Conservation (phyloP, 2,797 vertebrate species). For the Glossophaga mutica region DNA sequence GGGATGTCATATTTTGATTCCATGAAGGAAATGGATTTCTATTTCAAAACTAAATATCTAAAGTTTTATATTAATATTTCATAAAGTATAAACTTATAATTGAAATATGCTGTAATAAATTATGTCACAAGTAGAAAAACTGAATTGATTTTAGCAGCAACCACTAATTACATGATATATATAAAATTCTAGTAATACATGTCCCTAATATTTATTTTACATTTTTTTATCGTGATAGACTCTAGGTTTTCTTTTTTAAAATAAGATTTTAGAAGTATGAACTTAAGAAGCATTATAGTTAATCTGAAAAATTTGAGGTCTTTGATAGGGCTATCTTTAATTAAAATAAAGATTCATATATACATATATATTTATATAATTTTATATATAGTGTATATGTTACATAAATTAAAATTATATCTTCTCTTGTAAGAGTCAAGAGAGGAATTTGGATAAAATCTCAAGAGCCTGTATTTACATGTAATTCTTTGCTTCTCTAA, state of each 20-base stretch:
- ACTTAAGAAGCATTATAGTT: neutral
- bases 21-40: conserved; percentile 1
- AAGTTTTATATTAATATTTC: conserved; percentile 25
- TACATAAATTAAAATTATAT: conserved; percentile 38
- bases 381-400: neutral
- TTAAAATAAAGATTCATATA: neutral
- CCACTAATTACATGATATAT: neutral
- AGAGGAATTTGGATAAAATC: neutral
- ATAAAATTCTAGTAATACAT: neutral
- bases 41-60: conserved; percentile 41
- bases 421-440: neutral
- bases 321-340: neutral
- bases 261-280: conserved; percentile 27
- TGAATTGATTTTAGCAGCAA: neutral
- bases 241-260: neutral
- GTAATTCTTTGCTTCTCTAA: conserved; percentile 33
- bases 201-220: neutral
- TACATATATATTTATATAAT: neutral
- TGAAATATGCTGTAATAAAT: neutral
- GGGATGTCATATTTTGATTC: conserved; percentile 13
- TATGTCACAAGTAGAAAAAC: neutral
- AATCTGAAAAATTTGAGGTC: neutral
- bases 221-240: neutral
- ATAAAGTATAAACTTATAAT: conserved; percentile 18
- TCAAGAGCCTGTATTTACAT: neutral